Conservation (phyloP, 2,797 vertebrate genomes). For the Hippoglossus hippoglossus region DNA sequence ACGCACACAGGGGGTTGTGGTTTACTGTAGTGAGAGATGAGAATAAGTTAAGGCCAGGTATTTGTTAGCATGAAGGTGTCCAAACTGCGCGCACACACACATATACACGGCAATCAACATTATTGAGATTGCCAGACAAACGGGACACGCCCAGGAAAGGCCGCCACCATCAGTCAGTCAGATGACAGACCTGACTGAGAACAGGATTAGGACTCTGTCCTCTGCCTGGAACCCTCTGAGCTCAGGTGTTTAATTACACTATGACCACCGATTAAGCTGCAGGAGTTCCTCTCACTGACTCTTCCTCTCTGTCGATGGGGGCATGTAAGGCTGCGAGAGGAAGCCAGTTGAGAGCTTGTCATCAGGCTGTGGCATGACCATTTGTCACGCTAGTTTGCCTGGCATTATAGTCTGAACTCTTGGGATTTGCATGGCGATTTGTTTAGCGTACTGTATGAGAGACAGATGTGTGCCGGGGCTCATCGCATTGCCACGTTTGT, state of each 20-base stretch:
- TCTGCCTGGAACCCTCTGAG: conserved; percentile 50
- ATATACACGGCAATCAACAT: conserved; percentile 68
- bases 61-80: conserved; percentile 43
- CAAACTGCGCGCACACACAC: conserved; percentile 15
- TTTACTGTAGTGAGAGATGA: conserved; percentile 30
- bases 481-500: conserved; percentile 1
- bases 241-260: conserved; percentile 63
- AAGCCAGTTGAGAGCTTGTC: conserved; percentile 37
- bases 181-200: conserved; percentile 65
- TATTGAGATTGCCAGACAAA: conserved; percentile 73
- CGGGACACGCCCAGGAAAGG: conserved; percentile 46
- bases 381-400: conserved; percentile 54
- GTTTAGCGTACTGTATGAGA: conserved; percentile 2
- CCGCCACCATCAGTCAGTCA: conserved; percentile 55
- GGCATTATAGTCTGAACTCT: conserved; percentile 43
- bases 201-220: conserved; percentile 69
- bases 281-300: conserved; percentile 8
- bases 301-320: background rate
- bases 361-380: conserved; percentile 29
- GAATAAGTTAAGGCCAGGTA: conserved; percentile 21
- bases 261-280: conserved; percentile 40
- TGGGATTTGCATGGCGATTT: conserved; percentile 35
- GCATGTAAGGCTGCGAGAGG: conserved; percentile 35
- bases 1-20: conserved; percentile 8
- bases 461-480: conserved; percentile 20